Evolutionary conservation across 2,888 invertebrate genomes (phyloP), one percentile per base, ranked within the genome.

Genomic region (Stenurella melanura): DNA sequence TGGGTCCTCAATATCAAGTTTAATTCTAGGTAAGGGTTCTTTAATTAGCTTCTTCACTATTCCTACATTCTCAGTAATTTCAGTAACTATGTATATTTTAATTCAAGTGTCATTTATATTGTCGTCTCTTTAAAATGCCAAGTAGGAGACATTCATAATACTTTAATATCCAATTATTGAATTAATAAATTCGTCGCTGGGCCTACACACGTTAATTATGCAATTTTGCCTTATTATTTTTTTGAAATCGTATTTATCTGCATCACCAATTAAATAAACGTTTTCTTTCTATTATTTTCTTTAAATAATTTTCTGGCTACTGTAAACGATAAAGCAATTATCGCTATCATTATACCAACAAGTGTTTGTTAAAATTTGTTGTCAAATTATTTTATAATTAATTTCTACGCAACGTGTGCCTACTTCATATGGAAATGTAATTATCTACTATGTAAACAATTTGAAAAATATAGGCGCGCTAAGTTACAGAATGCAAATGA

Each of bases 131-230:
- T 67, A 68, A 68, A n/a, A 11, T 10, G 21, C 18, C 30, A 64
- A 64, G 17, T 64, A 64, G 63, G 42, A 42, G 15, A 64, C 42
- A 42, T 42, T 42, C 42, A 17, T 18, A 64, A 19, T 64, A 73
- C 38, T 54, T 57, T 68, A 21, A 60, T 73, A 60, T 70, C 66
- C 18, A 64, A 58, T 71, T 74, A 54, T 71, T 66, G 56, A 74
- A 73, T 76, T 73, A 73, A 75, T 77, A 76, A 76, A 75, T 79
- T 76, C 69, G 58, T 73, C 50, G 30, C 68, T 58, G 71, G 64
- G 75, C 78, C 79, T 71, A 77, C 79, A 75, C 77, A 77, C 75
- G 60, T 73, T 78, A 64, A 79, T 79, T 79, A 79, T 79, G 75
- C 60, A 77, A 79, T 77, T 79, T 73, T 73, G 63, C 30, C 63